Conservation (phyloP, 2,113 vertebrate genomes). For the Xiphorhynchus elegans region DNA sequence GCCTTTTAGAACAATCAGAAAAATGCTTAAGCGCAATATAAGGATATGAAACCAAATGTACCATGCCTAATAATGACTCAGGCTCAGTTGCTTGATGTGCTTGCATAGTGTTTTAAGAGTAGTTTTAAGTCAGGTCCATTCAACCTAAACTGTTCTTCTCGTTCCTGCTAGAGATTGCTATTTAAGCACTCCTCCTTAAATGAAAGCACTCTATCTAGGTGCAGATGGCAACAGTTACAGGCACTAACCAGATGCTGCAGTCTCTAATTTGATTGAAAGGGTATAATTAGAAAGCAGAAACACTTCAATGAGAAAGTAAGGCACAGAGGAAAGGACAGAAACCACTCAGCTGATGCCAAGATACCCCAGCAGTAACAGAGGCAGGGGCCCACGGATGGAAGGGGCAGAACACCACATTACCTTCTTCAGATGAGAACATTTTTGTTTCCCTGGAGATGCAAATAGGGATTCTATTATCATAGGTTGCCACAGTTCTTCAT, state of each 20-base stretch:
- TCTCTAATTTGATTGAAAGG: constrained; percentile 96
- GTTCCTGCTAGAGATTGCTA: constrained; percentile 53
- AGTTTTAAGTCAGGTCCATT: constrained; percentile 60
- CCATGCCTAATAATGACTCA: background rate
- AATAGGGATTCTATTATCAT: constrained; percentile 80
- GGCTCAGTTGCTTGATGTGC: background rate
- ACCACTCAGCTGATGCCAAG: constrained; percentile 83
- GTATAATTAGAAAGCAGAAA: constrained; percentile 98
- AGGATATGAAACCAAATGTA: background rate
- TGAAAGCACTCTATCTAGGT: constrained; percentile 81
- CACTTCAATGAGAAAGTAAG: constrained; percentile 85
- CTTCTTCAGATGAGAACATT: constrained; percentile 72
- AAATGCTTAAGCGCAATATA: background rate
- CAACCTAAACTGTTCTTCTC: constrained; percentile 36
- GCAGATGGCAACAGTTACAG: constrained; percentile 93
- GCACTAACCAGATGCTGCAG: constrained; percentile 92
- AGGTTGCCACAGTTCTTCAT: constrained; percentile 81
- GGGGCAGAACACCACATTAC: constrained; percentile 70
- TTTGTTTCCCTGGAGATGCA: constrained; percentile 70
- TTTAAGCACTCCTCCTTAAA: constrained; percentile 75
- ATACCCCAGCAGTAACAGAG: constrained; percentile 73
- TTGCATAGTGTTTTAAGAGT: constrained; percentile 4
- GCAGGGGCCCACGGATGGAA: constrained; percentile 69
- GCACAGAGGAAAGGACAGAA: constrained; percentile 81
- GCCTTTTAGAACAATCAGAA: background rate